Conservation (phyloP, 2,888 invertebrate species). For the Dryobota labecula region DNA sequence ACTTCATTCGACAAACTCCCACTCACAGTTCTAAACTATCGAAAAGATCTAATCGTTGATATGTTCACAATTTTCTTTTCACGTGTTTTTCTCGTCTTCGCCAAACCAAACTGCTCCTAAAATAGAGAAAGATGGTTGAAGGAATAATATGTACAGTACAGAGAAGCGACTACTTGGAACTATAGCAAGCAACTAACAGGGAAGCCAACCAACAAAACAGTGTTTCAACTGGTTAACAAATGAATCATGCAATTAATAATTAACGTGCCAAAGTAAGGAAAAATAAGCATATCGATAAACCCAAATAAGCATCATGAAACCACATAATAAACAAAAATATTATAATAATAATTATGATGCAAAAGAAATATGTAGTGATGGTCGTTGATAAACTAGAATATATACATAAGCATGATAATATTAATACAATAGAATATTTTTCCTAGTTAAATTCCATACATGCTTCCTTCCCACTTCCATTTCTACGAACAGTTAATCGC, state of each 20-base stretch:
- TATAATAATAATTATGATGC: background rate
- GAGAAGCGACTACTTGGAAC: constrained; percentile 61
- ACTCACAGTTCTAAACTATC: constrained; percentile 66
- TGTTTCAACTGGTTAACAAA: constrained; percentile 22
- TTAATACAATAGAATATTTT: constrained; percentile 9
- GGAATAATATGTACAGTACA: constrained; percentile 86
- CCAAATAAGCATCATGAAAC: constrained; percentile 14
- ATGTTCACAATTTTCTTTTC: constrained; percentile 64
- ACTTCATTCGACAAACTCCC: constrained; percentile 86
- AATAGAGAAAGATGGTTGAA: constrained; percentile 83
- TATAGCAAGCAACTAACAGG: constrained; percentile 60
- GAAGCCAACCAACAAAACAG: constrained; percentile 38
- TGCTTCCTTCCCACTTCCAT: constrained; percentile 23
- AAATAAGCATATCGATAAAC: constrained; percentile 47
- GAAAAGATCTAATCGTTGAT: constrained; percentile 58
- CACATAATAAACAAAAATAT: background rate
- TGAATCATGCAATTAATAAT: constrained; percentile 67
- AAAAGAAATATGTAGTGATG: background rate
- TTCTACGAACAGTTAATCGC: constrained; percentile 8
- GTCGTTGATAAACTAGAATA: constrained; percentile 2
- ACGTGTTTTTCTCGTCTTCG: constrained; percentile 62
- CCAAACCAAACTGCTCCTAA: constrained; percentile 72
- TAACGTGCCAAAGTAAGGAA: constrained; percentile 54
- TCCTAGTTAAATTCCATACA: constrained; percentile 18
- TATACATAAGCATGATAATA: background rate